phyloP scores from a whole-genome alignment of 2,113 vertebrate species.

The Mormyrus lacerda region DNA sequence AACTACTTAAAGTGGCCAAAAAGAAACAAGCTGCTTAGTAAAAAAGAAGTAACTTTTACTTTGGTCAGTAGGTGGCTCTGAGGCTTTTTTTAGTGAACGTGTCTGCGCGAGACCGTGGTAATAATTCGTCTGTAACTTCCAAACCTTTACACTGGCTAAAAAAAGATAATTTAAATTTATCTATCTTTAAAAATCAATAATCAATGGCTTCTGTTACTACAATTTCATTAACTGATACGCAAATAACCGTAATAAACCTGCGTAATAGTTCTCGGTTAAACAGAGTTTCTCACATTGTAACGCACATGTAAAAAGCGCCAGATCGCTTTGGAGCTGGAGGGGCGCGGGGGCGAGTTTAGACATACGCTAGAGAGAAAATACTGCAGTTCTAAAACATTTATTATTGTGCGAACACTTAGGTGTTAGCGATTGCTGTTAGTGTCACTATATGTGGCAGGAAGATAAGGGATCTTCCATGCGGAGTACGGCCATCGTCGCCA shows the following conservation, averaged over 20 bases:
- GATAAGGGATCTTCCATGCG: not conserved
- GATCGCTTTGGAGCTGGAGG: not conserved
- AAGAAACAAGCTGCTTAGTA: not conserved
- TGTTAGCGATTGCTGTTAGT: not conserved
- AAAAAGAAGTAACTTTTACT: not conserved
- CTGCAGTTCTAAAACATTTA: not conserved
- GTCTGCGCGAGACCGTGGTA: not conserved
- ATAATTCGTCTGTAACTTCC: not conserved
- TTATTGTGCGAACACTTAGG: not conserved
- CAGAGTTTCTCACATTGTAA: not conserved
- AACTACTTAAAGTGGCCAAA: not conserved
- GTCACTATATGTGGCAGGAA: not conserved
- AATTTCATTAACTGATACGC: not conserved
- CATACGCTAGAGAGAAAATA: not conserved
- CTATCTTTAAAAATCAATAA: not conserved
- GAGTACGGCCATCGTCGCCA: conserved; percentile 7
- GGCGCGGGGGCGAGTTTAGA: not conserved
- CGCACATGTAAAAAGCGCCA: not conserved
- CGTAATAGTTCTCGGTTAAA: not conserved
- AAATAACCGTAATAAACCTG: not conserved
- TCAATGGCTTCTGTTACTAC: not conserved
- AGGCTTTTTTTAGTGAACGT: not conserved
- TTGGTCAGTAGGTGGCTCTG: not conserved
- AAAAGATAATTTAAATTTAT: too few species aligned
- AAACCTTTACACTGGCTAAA: not conserved